These are phyloP conservation scores for Monodelphis domestica DNA, from an alignment of 2,797 vertebrate genomes.

Conservation along the genomic window DNA sequence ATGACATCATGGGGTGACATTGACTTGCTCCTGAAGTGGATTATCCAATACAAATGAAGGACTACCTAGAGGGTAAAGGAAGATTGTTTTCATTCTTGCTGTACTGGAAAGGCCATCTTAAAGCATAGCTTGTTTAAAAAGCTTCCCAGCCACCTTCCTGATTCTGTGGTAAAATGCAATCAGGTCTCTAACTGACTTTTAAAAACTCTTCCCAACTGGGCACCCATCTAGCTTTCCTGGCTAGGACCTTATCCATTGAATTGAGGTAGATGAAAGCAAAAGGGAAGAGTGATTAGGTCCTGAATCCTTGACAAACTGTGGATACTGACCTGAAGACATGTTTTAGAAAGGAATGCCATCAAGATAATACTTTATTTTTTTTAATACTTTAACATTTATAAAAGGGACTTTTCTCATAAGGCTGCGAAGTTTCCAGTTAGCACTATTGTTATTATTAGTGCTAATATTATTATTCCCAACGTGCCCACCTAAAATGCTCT, in stretches of 20 bases:
- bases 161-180: neutral
- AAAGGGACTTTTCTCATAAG: neutral
- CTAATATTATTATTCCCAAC: neutral
- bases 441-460: neutral
- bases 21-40: too few relatives aligned
- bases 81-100: neutral
- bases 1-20: too few relatives aligned
- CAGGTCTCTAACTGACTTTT: neutral
- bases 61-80: too few relatives aligned
- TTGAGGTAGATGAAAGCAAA: neutral
- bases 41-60: too few relatives aligned
- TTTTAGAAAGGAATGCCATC: neutral
- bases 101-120: neutral
- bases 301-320: neutral
- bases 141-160: too few relatives aligned
- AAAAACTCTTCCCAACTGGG: neutral
- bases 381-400: neutral
- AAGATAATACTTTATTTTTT: neutral
- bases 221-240: neutral
- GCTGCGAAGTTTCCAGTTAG: neutral
- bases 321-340: neutral
- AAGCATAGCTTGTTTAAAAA: too few relatives aligned
- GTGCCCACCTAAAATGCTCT: neutral
- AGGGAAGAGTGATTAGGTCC: neutral
- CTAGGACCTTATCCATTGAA: neutral